Evolutionary conservation across 2,888 invertebrate species (phyloP), one percentile per base, ranked within the genome.

Genomic region (Drosophila seclusa): DNA sequence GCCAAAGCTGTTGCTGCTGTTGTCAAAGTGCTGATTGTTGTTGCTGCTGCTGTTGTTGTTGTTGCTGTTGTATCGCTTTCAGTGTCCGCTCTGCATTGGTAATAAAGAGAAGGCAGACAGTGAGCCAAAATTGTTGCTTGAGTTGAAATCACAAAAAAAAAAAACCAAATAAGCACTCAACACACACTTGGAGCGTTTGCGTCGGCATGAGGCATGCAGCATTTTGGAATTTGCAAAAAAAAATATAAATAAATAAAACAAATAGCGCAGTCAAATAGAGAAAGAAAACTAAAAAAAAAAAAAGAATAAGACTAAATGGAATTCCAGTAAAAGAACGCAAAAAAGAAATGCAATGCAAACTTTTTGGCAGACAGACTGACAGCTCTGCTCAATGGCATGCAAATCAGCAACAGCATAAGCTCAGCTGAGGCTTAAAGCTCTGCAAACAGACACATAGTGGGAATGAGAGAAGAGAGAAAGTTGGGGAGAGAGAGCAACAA

Each of bases 71-170:
- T 76, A 73, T 90, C 90, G 83, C 90, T 84, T 85, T 89, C 91
- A 81, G 82, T 92, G 80, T 92, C 92, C 87, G 91, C 82, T 91
- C 91, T 91, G 72, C 62, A 80, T 68, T 29, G 13, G 13, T 18
- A 32, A 31, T 38, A 59, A 29, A 45, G 27, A 53, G 13, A 59
- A 24, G 58, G 27, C 32, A 63, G 29, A 55, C 11, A 27, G 27
- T 50, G 40, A 52, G 53, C 34, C 34, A 60, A 57, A 45, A 27
- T 24, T 21, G n/a, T 54, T 42, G 58, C 24, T 42, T 34, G 21
- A 63, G 29, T 57, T 60, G 59, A 65, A 53, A 64, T 40, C 58
- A 66, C 42, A 64, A 11, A 34, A 31, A 61, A 36, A 42, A 27
- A 27, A 55, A 16, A 40, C 49, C 52, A 8, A 48, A 64, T 38